phyloP scores from a whole-genome alignment of 2,797 vertebrate genomes.

The Enteromius argenteus region DNA sequence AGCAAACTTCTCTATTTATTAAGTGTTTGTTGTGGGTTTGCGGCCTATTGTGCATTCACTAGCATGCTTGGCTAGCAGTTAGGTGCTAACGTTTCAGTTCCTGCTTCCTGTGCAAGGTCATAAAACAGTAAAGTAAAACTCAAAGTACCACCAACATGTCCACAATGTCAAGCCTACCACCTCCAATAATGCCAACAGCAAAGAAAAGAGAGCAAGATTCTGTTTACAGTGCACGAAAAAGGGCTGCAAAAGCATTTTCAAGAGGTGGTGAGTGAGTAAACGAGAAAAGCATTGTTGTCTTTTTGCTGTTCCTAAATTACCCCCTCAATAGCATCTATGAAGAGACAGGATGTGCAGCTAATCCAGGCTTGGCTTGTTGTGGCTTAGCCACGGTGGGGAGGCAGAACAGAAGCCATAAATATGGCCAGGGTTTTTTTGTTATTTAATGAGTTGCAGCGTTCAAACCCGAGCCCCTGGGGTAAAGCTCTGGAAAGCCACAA shows the following conservation, averaged over 20 bases:
- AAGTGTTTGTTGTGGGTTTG: constrained; percentile 25
- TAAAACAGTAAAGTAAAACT: constrained; percentile 57
- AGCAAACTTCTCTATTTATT: constrained; percentile 19
- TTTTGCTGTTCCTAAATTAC: constrained; percentile 81
- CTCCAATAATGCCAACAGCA: constrained; percentile 64
- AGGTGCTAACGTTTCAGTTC: constrained; percentile 53
- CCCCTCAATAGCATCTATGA: constrained; percentile 73
- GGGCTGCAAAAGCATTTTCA: constrained; percentile 62
- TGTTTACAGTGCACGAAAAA: constrained; percentile 53
- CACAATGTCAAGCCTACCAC: constrained; percentile 50
- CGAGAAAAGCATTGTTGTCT: constrained; percentile 76
- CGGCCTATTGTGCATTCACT: constrained; percentile 26
- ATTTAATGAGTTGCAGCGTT: constrained; percentile 71
- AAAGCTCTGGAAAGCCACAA: constrained; percentile 63
- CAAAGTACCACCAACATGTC: constrained; percentile 44
- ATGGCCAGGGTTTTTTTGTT: constrained; percentile 63
- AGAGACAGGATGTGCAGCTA: constrained; percentile 77
- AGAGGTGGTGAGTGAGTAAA: constrained; percentile 66
- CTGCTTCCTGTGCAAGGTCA: constrained; percentile 55
- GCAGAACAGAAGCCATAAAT: constrained; percentile 64
- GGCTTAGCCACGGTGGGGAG: constrained; percentile 66
- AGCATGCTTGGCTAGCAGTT: constrained; percentile 36
- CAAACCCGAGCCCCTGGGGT: constrained; percentile 63
- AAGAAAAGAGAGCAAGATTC: constrained; percentile 54
- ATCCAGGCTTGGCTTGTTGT: constrained; percentile 71